Base-by-base conservation (phyloP, 1,140 invertebrate species). In the Camponotus vicinus region DNA sequence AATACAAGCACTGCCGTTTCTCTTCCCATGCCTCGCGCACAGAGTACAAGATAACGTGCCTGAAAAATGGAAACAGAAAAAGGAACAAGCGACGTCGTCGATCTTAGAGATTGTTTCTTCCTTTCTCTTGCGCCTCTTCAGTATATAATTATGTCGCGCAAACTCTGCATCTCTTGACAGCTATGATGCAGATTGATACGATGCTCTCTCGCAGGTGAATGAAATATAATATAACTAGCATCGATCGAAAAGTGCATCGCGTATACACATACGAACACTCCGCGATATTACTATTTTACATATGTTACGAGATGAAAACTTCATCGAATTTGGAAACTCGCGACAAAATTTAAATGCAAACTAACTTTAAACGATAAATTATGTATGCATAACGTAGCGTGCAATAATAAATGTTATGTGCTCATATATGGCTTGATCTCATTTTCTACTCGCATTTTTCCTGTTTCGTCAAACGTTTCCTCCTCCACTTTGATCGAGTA, bases 21-120 rank as follows among this genome's bases (percentile, higher is more conserved):
- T 61, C 73, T 70, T 42, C 55, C 73, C 55, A 57, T 67, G 67
- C 57, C 32, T 27, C 37, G 70, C 49, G 63, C 78, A 57, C 0
- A 27, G 27, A 27, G 27, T 27, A 83, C 79, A 66, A 70, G 66
- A 78, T 76, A 67, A 45, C 84, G 64, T 61, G 70, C 66, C 18
- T 87, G 88, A 89, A 86, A 89, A 89, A 90, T 82, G 78, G 85
- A 80, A 75, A 86, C 69, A 71, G 67, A 76, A 78, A 86, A 40
- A 75, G 85, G 78, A 76, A 90, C 89, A 78, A 90, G 86, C 59
- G 85, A 70, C 89, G 88, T 64, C 79, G 82, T 89, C 88, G 86
- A 90, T 89, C 89, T 90, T 59, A 32, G 85, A 70, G 78, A 86
- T 70, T 70, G 77, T 70, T 45, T 57, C 73, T 63, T 85, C 42